phyloP scores from a whole-genome alignment of 2,797 vertebrate genomes.

The Psittacula derbiana region DNA sequence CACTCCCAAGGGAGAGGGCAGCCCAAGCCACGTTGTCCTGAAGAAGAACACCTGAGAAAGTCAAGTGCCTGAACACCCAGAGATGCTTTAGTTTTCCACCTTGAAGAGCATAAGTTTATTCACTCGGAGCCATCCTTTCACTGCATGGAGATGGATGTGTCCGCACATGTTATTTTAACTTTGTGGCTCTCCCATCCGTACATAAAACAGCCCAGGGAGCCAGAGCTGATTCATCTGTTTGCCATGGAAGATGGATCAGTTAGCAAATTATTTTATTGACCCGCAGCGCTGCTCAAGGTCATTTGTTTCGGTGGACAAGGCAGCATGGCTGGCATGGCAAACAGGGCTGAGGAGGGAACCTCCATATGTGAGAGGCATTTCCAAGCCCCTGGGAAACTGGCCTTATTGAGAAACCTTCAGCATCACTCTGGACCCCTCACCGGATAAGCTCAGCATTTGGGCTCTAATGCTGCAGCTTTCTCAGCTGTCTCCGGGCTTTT shows the following conservation, averaged over 20 bases:
- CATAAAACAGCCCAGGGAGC: conserved; percentile 56
- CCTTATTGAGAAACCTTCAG: background rate
- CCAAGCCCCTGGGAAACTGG: conserved; percentile 3
- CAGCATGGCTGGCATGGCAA: conserved; percentile 30
- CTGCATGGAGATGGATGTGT: background rate
- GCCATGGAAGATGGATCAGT: conserved; percentile 50
- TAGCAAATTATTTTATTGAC: conserved; percentile 64
- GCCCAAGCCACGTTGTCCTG: fast-evolving
- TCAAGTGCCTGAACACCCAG: background rate
- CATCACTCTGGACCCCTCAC: background rate
- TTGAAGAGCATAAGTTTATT: background rate
- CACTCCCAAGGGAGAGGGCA: background rate
- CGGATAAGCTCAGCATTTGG: background rate
- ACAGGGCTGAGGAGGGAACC: conserved; percentile 1
- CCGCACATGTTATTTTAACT: background rate
- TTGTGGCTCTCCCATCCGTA: conserved; percentile 22
- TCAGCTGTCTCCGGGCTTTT: conserved; percentile 5
- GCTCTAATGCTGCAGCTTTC: background rate
- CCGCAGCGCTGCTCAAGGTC: conserved; percentile 48
- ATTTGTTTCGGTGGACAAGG: conserved; percentile 44
- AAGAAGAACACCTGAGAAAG: background rate
- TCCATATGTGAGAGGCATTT: background rate
- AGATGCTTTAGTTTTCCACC: background rate
- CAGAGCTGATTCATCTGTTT: conserved; percentile 15
- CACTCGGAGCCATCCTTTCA: background rate